phyloP scores from a whole-genome alignment of 2,113 vertebrate species.

The Melanostigma gelatinosum region DNA sequence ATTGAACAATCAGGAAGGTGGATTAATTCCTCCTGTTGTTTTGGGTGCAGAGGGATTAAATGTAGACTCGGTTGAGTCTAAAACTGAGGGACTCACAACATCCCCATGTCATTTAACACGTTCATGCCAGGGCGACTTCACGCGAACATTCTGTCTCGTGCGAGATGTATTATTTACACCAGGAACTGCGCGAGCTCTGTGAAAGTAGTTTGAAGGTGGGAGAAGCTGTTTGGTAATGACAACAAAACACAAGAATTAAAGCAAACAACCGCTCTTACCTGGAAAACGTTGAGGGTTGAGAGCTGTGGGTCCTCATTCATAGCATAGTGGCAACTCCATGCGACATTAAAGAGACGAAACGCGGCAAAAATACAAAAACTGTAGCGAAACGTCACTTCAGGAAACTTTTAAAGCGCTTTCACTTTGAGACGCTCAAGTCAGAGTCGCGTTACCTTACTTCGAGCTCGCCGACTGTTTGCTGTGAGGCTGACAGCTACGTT shows the following conservation, averaged over 20 bases:
- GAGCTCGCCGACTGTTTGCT: neutral
- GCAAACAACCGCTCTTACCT: conserved; percentile 52
- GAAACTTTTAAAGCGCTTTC: conserved; percentile 40
- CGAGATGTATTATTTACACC: neutral
- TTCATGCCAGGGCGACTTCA: neutral
- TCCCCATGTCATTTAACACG: neutral
- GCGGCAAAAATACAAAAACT: neutral
- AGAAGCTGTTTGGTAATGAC: neutral
- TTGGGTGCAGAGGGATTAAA: neutral
- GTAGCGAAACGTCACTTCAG: neutral
- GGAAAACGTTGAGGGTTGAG: neutral
- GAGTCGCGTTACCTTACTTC: neutral
- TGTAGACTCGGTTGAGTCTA: neutral
- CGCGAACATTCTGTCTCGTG: neutral
- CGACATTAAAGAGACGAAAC: neutral
- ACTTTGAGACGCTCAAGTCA: conserved; percentile 22
- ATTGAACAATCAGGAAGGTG: neutral
- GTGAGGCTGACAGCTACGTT: neutral
- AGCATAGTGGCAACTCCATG: neutral
- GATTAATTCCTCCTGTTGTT: conserved; percentile 11
- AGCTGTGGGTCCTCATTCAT: neutral
- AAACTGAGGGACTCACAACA: neutral
- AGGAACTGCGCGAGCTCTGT: neutral
- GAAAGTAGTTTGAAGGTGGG: neutral
- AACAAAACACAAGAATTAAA: neutral